These are phyloP conservation scores for Ypsolopha sequella DNA, from an alignment of 2,888 invertebrate genomes.

Conservation along the genomic window DNA sequence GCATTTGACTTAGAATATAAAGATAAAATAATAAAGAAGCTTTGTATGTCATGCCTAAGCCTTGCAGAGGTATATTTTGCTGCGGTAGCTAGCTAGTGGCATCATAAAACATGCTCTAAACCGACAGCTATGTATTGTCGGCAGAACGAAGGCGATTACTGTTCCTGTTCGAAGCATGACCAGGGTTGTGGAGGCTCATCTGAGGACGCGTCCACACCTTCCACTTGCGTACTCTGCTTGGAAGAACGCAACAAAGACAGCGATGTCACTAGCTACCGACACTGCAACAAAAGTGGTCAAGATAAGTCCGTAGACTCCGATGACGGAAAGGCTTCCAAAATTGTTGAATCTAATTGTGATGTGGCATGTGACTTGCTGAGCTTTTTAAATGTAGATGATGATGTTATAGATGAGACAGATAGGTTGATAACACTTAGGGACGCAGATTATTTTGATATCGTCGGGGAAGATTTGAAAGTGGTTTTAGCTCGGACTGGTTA, in stretches of 20 bases:
- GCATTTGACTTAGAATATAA: too few relatives aligned
- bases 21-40: too few relatives aligned
- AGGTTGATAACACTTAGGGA: constrained; percentile 42
- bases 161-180: too few relatives aligned
- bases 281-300: not conserved
- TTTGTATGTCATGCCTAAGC: too few relatives aligned
- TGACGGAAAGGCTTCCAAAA: not conserved
- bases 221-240: constrained; percentile 48
- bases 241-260: constrained; percentile 19
- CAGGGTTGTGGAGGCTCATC: constrained; percentile 10
- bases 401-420: constrained; percentile 44
- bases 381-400: constrained; percentile 29
- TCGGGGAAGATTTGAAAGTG: constrained; percentile 44
- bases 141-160: not conserved
- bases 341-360: constrained; percentile 20
- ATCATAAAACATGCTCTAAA: too few relatives aligned
- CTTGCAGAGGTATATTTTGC: too few relatives aligned
- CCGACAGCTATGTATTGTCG: not conserved
- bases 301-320: not conserved
- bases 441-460: constrained; percentile 45
- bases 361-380: constrained; percentile 35
- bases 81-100: too few relatives aligned
- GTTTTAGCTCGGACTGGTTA: constrained; percentile 49
- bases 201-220: constrained; percentile 43
- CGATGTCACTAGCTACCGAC: not conserved